Evolutionary conservation across 2,888 invertebrate species (phyloP).

Genomic region (Eudemis profundana): DNA sequence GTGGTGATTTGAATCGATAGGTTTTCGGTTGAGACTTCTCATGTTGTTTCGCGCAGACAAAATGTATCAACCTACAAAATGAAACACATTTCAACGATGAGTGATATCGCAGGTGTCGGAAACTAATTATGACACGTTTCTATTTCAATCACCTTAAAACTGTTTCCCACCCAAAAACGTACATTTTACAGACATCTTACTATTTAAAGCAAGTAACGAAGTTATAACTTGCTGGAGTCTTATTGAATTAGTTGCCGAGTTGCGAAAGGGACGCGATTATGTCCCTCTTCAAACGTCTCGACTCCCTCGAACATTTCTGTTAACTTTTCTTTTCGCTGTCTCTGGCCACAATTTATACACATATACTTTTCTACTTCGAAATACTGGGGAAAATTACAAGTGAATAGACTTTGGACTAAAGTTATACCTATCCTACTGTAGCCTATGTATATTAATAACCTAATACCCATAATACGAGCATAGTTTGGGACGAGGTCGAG

Average conservation of each 20-base stretch:
- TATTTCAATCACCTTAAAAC: too few relatives aligned
- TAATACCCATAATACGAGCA: too few relatives aligned
- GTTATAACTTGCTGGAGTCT: constrained; percentile 36
- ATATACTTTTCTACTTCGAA: not conserved
- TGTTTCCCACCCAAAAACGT: not conserved
- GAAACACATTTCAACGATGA: too few relatives aligned
- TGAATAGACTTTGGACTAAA: not conserved
- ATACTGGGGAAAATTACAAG: not conserved
- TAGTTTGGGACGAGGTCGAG: too few relatives aligned
- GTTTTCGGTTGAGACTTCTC: too few relatives aligned
- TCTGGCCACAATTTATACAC: constrained; percentile 9
- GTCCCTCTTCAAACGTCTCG: constrained; percentile 39
- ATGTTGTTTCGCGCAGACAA: too few relatives aligned
- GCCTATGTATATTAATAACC: too few relatives aligned
- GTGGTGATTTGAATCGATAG: too few relatives aligned
- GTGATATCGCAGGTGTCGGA: too few relatives aligned
- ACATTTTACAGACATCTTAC: constrained; percentile 19
- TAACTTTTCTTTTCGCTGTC: constrained; percentile 30
- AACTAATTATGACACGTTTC: too few relatives aligned
- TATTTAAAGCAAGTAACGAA: constrained; percentile 34
- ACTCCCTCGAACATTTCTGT: constrained; percentile 28
- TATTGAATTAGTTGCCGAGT: constrained; percentile 42
- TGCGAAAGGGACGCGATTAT: constrained; percentile 36
- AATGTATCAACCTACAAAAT: too few relatives aligned
- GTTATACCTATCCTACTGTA: too few relatives aligned